Evolutionary conservation across 2,888 invertebrate genomes (phyloP).

Genomic region (Agriotes lineatus): DNA sequence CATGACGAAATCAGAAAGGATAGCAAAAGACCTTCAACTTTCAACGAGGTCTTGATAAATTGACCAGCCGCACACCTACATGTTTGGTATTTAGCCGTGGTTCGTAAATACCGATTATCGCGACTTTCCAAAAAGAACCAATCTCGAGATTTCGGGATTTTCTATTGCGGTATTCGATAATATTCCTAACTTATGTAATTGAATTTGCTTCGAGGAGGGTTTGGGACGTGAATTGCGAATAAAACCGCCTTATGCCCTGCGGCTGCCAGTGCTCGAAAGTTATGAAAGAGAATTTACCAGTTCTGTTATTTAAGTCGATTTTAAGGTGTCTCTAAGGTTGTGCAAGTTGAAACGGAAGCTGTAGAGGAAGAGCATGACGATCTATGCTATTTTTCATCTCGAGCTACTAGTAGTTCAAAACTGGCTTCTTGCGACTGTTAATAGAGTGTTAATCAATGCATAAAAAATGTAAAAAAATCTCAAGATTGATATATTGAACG

Average conservation of each 20-base stretch:
- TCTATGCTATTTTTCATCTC: too few species aligned
- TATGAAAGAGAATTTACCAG: background rate
- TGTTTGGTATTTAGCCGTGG: slow-evolving; percentile 1
- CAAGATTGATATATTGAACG: too few species aligned
- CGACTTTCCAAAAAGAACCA: background rate
- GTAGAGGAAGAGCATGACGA: too few species aligned
- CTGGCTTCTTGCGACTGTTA: too few species aligned
- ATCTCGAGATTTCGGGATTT: background rate
- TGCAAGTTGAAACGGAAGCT: too few species aligned
- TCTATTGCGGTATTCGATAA: background rate
- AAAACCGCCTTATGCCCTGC: slow-evolving; percentile 1
- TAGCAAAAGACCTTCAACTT: slow-evolving; percentile 8
- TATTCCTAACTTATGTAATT: slow-evolving; percentile 13
- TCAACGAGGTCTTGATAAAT: slow-evolving; percentile 10
- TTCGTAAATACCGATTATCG: slow-evolving; percentile 5
- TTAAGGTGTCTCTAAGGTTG: too few species aligned
- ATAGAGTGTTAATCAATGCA: too few species aligned
- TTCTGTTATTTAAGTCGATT: background rate
- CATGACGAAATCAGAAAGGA: slow-evolving; percentile 7
- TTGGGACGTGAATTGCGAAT: slow-evolving; percentile 2
- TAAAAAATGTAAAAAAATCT: too few species aligned
- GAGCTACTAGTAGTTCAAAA: too few species aligned
- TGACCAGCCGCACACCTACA: background rate
- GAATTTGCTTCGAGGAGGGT: slow-evolving; percentile 2
- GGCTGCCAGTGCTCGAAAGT: background rate